Percentiles rank a stretch among this genome's conserved stretches.
phyloP scores from a whole-genome alignment of 2,113 vertebrate genomes.

The Sprattus sprattus region DNA sequence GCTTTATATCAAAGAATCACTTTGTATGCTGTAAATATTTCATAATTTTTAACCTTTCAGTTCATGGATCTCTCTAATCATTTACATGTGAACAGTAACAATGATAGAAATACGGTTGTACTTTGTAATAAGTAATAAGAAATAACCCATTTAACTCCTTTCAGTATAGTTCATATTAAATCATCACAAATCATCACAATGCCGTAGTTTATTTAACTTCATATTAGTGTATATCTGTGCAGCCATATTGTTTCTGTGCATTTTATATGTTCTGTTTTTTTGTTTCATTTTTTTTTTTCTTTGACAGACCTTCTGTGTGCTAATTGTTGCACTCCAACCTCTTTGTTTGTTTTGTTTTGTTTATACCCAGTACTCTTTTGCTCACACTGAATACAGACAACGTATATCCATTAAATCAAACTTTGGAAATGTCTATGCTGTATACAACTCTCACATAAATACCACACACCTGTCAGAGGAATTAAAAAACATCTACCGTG shows the following conservation, averaged over 20 bases:
- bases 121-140: not conserved
- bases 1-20: not conserved
- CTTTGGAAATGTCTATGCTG: slow-evolving; percentile 31
- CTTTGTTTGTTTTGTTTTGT: slow-evolving; percentile 50
- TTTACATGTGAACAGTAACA: not conserved
- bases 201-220: slow-evolving; percentile 60
- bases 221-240: slow-evolving; percentile 68
- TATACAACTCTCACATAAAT: not conserved
- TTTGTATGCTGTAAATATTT: not conserved
- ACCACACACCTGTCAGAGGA: not conserved
- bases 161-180: slow-evolving; percentile 53
- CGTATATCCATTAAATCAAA: slow-evolving; percentile 47
- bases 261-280: slow-evolving; percentile 65
- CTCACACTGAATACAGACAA: slow-evolving; percentile 76
- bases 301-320: slow-evolving; percentile 50
- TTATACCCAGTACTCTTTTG: slow-evolving; percentile 60
- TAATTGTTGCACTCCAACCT: slow-evolving; percentile 54
- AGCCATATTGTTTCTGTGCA: slow-evolving; percentile 68
- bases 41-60: not conserved
- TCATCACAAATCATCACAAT: slow-evolving; percentile 49
- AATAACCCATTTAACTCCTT: slow-evolving; percentile 53
- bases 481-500: not conserved
- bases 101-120: not conserved
- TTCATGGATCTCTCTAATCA: not conserved
- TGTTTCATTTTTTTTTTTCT: slow-evolving; percentile 52